Percentiles rank a stretch among this genome's conserved stretches.
Evolutionary conservation across 1,140 invertebrate species (phyloP).

Genomic region (Vanessa atalanta): DNA sequence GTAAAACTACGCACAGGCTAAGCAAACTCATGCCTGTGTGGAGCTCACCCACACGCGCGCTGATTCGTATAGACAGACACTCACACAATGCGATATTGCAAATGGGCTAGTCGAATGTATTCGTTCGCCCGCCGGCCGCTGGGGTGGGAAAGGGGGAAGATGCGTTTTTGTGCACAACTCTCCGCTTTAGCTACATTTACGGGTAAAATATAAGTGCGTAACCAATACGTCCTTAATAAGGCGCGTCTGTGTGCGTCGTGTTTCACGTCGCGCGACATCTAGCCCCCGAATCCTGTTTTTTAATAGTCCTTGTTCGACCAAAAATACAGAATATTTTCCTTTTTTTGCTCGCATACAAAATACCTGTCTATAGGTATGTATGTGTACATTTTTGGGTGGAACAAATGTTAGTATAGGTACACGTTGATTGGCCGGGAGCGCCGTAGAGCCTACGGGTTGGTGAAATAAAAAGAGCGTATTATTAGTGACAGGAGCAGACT

Average conservation of each 20-base stretch:
- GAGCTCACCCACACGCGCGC: slow-evolving; percentile 44
- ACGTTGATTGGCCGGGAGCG: slow-evolving; percentile 37
- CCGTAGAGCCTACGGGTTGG: slow-evolving; percentile 41
- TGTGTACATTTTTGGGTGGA: slow-evolving; percentile 35
- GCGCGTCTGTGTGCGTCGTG: slow-evolving; percentile 45
- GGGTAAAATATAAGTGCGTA: slow-evolving; percentile 76
- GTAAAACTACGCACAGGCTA: slow-evolving; percentile 76
- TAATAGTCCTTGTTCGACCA: slow-evolving; percentile 38
- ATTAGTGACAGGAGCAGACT: slow-evolving; percentile 71
- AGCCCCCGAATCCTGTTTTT: slow-evolving; percentile 41
- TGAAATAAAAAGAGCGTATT: slow-evolving; percentile 69
- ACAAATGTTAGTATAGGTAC: slow-evolving; percentile 33
- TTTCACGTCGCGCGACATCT: slow-evolving; percentile 44
- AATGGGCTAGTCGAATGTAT: slow-evolving; percentile 80
- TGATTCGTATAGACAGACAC: slow-evolving; percentile 57
- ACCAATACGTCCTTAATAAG: slow-evolving; percentile 63
- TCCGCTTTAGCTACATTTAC: slow-evolving; percentile 71
- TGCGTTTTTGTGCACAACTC: slow-evolving; percentile 79
- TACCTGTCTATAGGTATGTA: slow-evolving; percentile 25
- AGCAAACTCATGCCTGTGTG: slow-evolving; percentile 67
- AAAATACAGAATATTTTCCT: slow-evolving; percentile 35
- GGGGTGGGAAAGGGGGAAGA: slow-evolving; percentile 65
- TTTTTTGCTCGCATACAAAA: slow-evolving; percentile 29
- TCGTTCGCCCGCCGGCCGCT: slow-evolving; percentile 71
- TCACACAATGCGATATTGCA: slow-evolving; percentile 77